These are phyloP conservation scores for Sus cebifrons DNA, from an alignment of 2,797 vertebrate genomes.

Conservation along the genomic window DNA sequence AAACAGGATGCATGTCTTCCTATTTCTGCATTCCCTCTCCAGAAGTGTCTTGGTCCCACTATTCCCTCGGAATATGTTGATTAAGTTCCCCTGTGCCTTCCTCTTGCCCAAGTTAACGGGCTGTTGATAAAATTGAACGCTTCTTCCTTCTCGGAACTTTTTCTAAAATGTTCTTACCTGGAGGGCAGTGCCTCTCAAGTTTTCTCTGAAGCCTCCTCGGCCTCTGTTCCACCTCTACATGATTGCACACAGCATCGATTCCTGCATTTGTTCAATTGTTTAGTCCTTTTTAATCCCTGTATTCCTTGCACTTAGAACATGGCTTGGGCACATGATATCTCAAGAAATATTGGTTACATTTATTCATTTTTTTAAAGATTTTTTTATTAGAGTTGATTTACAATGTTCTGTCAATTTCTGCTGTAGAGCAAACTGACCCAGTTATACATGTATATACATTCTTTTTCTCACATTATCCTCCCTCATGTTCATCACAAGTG, in stretches of 20 bases:
- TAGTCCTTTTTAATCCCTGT: background rate
- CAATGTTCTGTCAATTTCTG: too few relatives aligned
- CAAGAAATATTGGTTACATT: background rate
- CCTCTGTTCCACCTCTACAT: background rate
- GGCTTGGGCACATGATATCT: background rate
- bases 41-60: background rate
- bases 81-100: background rate
- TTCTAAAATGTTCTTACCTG: background rate
- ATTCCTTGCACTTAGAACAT: background rate
- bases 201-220: background rate
- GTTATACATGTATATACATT: too few relatives aligned
- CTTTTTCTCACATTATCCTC: too few relatives aligned
- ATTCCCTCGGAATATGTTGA: background rate
- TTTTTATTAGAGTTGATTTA: too few relatives aligned
- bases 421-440: too few relatives aligned
- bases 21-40: background rate
- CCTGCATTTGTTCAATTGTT: background rate
- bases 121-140: background rate
- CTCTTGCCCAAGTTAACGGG: background rate
- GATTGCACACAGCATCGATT: background rate
- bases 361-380: background rate
- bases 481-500: too few relatives aligned
- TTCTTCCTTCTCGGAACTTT: background rate
- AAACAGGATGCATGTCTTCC: background rate
- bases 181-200: background rate